A percentile compares a stretch with the other conserved stretches of the same genome.
Conservation (phyloP, 1,140 invertebrate genomes). For the Eubasilissa regina region DNA sequence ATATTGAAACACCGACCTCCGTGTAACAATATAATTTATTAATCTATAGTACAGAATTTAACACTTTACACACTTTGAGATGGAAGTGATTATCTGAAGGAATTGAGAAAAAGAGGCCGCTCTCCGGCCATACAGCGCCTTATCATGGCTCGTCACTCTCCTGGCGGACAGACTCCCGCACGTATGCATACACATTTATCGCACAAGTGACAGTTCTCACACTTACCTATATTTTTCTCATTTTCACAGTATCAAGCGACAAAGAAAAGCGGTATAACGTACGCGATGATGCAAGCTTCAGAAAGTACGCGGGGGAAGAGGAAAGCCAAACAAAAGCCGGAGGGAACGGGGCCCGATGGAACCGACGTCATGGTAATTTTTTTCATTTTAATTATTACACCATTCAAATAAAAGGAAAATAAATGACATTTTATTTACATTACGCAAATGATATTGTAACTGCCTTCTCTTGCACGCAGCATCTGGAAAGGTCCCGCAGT, state of each 20-base stretch:
- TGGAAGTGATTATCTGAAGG: too few species aligned
- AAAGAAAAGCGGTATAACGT: conserved; percentile 69
- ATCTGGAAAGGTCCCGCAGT: conserved; percentile 74
- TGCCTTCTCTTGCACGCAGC: conserved; percentile 73
- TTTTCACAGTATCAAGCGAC: conserved; percentile 66
- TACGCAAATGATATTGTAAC: conserved; percentile 30
- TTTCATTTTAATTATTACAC: neutral
- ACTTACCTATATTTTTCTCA: neutral
- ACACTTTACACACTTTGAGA: too few species aligned
- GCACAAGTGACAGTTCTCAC: too few species aligned
- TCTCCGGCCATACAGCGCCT: too few species aligned
- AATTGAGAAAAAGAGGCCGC: too few species aligned
- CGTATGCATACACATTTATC: too few species aligned
- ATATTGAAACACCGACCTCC: too few species aligned
- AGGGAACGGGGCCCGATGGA: conserved; percentile 75
- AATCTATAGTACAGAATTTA: too few species aligned
- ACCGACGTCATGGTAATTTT: conserved; percentile 75
- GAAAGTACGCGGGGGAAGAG: conserved; percentile 64
- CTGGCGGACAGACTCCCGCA: too few species aligned
- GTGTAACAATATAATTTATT: too few species aligned
- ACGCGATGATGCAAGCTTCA: conserved; percentile 65
- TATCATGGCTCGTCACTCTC: too few species aligned
- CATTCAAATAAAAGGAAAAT: neutral
- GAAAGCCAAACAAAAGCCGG: conserved; percentile 71
- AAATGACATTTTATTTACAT: neutral